Conservation (phyloP, 2,113 vertebrate genomes). For the Seriola quinqueradiata region DNA sequence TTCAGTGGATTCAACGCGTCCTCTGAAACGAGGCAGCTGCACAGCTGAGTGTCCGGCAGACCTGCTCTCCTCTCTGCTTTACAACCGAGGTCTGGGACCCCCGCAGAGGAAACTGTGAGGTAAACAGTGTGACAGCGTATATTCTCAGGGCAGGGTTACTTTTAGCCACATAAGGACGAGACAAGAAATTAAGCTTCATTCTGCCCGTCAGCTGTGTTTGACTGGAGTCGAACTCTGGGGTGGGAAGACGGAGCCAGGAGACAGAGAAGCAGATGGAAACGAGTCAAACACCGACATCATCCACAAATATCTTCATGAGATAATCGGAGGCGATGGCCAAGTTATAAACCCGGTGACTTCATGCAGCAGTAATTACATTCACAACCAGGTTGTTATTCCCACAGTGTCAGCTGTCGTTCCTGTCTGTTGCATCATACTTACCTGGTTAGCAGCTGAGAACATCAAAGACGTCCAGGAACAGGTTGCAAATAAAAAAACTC, state of each 20-base stretch:
- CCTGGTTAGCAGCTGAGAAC: no score
- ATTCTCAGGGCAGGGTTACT: conserved; percentile 8
- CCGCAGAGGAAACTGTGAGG: conserved; percentile 31
- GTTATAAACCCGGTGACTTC: no score
- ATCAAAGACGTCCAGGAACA: no score
- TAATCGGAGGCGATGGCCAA: no score
- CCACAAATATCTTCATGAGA: no score
- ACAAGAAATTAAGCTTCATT: conserved; percentile 7
- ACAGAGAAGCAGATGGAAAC: conserved; percentile 6
- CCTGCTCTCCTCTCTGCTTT: background rate
- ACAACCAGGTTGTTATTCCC: no score
- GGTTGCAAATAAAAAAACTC: no score
- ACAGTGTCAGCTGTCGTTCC: no score
- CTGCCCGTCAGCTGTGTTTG: background rate
- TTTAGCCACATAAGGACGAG: conserved; percentile 12
- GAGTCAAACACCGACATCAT: no score
- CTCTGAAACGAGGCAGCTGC: conserved; percentile 46
- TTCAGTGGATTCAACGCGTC: conserved; percentile 46
- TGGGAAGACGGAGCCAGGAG: background rate
- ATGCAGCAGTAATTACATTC: no score
- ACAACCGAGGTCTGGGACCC: conserved; percentile 7
- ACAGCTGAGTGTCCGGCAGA: conserved; percentile 27
- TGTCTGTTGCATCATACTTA: no score
- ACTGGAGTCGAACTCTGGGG: conserved; percentile 3
- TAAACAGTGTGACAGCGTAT: conserved; percentile 27